Base-by-base conservation (phyloP, 92 coral and sea anemone genomes). In the Hydrozoanthus gracilis region DNA sequence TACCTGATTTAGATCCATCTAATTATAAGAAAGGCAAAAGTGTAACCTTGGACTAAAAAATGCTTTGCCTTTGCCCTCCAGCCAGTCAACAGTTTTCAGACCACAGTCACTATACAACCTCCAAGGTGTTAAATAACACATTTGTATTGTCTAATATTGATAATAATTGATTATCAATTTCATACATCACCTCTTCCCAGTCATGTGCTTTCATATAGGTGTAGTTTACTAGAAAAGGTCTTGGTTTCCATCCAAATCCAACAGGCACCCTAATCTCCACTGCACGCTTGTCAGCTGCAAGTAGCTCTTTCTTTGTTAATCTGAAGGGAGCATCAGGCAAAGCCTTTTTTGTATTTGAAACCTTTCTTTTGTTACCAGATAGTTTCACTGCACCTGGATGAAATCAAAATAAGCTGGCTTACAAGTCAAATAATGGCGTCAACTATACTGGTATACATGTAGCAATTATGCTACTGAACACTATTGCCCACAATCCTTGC, bases 241-340 rank as follows among this genome's bases (percentile, higher is more conserved):
- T 49, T 45, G 93, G 91, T 15, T 46, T 83, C 93, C 93, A 91
- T 8, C 91, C 91, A 91, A 75, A 91, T 4, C 91, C 91, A 11
- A 83, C 86, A 27, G 91, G 93, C 4, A 91, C 93, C n/a, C 77
- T 72, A 49, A 91, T 55, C 48, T 88, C 87, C 4, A 18, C 13
- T 7, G 89, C 89, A 18, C 89, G 35, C 44, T 78, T 83, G 71
- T 91, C 91, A 1, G 93, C 93, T 20, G 12, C 18, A 55, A 67
- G 67, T 13, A 87, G 14, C 44, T 83, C 86, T 52, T 67, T 4
- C 9, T 68, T 68, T 8, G 8, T 39, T 7, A 68, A 17, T 7
- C 73, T 17, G 46, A 68, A 68, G 8, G 73, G 73, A 62, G 60
- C 60, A 52, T 52, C 60, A 52, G 60, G 60, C 60, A 52, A 52